A percentile compares a stretch with the other conserved stretches of the same genome.
These are phyloP conservation scores for Oryzias woworae DNA, from an alignment of 2,113 vertebrate species.

Conservation along the genomic window DNA sequence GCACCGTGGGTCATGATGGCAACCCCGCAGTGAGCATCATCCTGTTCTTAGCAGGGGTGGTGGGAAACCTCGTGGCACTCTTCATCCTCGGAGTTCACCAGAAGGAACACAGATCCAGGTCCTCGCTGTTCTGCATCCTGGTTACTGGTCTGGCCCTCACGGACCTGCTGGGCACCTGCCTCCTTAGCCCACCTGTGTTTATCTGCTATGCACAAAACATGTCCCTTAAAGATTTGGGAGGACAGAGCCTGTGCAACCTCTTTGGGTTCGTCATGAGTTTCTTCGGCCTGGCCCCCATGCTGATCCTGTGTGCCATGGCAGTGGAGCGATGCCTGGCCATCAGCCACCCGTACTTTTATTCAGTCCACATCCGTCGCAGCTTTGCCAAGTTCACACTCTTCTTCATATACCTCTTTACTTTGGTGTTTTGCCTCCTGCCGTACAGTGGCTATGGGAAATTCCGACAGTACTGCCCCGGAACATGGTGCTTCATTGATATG, in stretches of 20 bases:
- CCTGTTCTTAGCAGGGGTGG: conserved; percentile 85
- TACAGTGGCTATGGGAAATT: conserved; percentile 79
- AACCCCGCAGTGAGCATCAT: conserved; percentile 77
- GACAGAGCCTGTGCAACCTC: conserved; percentile 71
- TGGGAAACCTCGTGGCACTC: conserved; percentile 85
- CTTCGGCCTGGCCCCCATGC: conserved; percentile 85
- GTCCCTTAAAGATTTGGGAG: conserved; percentile 74
- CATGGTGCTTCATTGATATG: conserved; percentile 91
- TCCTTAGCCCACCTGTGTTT: conserved; percentile 87
- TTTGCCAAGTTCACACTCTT: conserved; percentile 79
- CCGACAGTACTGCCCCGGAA: conserved; percentile 88
- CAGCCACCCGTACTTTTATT: conserved; percentile 88
- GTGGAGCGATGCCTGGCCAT: conserved; percentile 91
- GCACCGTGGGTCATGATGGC: conserved; percentile 59
- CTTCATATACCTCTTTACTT: conserved; percentile 78
- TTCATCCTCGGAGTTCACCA: conserved; percentile 83
- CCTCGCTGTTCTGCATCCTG: conserved; percentile 85
- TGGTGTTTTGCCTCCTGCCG: conserved; percentile 82
- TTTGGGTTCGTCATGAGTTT: conserved; percentile 88
- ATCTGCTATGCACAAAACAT: conserved; percentile 79
- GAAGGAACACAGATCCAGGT: conserved; percentile 75
- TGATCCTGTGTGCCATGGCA: conserved; percentile 87
- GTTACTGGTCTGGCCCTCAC: conserved; percentile 87
- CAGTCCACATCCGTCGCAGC: conserved; percentile 74
- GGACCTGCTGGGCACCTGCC: conserved; percentile 86